Conservation (phyloP, 2,113 vertebrate species). For the Catagonus wagneri region DNA sequence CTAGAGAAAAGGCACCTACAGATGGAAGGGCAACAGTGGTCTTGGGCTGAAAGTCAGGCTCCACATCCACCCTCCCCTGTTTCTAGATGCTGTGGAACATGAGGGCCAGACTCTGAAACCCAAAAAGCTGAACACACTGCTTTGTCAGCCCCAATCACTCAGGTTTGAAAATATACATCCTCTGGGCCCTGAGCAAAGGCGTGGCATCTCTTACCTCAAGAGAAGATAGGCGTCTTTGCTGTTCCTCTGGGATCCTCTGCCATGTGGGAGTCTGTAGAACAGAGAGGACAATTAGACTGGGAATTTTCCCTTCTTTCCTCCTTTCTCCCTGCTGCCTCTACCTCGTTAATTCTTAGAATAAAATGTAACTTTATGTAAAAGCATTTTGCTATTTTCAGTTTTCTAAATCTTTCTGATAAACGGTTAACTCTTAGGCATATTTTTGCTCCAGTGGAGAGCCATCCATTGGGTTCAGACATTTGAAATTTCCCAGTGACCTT, state of each 20-base stretch:
- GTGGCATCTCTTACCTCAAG: neutral
- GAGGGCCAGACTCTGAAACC: neutral
- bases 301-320: neutral
- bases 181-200: neutral
- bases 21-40: neutral
- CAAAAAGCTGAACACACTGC: neutral
- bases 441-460: neutral
- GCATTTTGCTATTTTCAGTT: neutral
- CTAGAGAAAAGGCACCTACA: neutral
- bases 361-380: neutral
- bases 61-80: neutral
- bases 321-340: neutral
- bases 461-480: neutral
- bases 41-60: neutral
- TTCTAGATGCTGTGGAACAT: neutral
- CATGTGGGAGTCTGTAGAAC: neutral
- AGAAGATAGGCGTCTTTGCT: neutral
- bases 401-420: neutral
- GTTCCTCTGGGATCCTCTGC: neutral
- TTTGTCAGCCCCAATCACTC: neutral
- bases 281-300: neutral
- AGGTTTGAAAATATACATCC: neutral
- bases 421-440: neutral
- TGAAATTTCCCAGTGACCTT: neutral
- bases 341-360: neutral